Conservation (phyloP, 2,113 vertebrate genomes). For the Siniperca knerii region DNA sequence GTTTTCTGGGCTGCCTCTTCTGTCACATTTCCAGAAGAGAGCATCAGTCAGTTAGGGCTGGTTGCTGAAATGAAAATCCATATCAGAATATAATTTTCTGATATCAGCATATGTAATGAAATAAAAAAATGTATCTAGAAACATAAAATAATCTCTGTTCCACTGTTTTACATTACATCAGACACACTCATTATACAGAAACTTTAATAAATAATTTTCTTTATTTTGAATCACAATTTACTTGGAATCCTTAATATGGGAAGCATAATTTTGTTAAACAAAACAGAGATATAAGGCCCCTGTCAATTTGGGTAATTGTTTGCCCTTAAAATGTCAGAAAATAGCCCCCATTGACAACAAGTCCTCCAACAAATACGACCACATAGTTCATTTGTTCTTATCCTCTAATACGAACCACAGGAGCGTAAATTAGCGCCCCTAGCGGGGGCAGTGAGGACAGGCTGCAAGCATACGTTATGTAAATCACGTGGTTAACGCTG, state of each 20-base stretch:
- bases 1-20: constrained; percentile 18
- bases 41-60: background rate
- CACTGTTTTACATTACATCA: background rate
- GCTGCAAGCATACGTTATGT: too few relatives aligned
- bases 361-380: too few relatives aligned
- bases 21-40: constrained; percentile 24
- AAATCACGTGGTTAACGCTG: too few relatives aligned
- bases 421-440: too few relatives aligned
- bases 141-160: background rate
- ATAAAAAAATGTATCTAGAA: background rate
- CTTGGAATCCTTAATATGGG: background rate
- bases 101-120: background rate
- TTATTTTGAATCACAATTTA: background rate
- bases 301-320: background rate
- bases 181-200: background rate
- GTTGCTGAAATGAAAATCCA: background rate
- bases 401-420: too few relatives aligned
- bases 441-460: too few relatives aligned
- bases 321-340: background rate
- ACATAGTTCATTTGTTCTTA: too few relatives aligned
- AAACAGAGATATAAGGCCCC: background rate
- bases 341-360: background rate
- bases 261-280: background rate
- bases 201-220: background rate
- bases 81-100: background rate